Base-by-base conservation (phyloP, 2,888 invertebrate species). In the Microchrysa polita region DNA sequence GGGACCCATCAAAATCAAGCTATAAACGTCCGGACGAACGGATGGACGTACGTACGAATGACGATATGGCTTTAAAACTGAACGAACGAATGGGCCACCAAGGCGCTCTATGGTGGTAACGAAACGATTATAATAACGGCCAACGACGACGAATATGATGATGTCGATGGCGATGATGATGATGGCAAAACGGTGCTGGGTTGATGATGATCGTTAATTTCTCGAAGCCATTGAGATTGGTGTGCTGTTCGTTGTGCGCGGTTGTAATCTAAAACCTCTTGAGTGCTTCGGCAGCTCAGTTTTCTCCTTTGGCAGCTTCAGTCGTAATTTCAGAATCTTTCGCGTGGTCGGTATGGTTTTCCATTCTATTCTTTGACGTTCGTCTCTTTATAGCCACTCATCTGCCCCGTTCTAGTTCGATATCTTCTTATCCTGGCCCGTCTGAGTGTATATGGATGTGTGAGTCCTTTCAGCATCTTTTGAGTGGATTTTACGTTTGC, bases 201-300 rank as follows among this genome's bases (percentile, higher is more conserved):
- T 34, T 34, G 27, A 34, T 34, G 27, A 34, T 34, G 55, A 69
- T 69, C 69, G 69, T 69, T 69, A 69, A 69, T 69, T 69, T 57
- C 40, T 65, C 55, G 27, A n/a, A 42, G 34, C 69, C 69, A 69
- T 69, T 40, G 27, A 55, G 55, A 53, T n/a, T 57, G 57, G 27
- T 55, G 69, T 57, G 57, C 1, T 55, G n/a, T n/a, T n/a, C n/a
- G n/a, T n/a, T n/a, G n/a, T n/a, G n/a, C n/a, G n/a, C n/a, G n/a
- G n/a, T n/a, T n/a, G 69, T 69, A 69, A 55, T 69, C 69, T 69
- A 57, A 69, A 40, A 69, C 69, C 69, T 18, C 55, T 55, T 23
- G 18, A 34, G 23, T 40, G 14, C 40, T 69, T 18, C n/a, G 27
- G 16, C 23, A 16, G 52, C 27, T 67, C 18, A 14, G 5, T 10